Evolutionary conservation across 2,888 invertebrate genomes (phyloP).

Genomic region (Sussaba pulchella): DNA sequence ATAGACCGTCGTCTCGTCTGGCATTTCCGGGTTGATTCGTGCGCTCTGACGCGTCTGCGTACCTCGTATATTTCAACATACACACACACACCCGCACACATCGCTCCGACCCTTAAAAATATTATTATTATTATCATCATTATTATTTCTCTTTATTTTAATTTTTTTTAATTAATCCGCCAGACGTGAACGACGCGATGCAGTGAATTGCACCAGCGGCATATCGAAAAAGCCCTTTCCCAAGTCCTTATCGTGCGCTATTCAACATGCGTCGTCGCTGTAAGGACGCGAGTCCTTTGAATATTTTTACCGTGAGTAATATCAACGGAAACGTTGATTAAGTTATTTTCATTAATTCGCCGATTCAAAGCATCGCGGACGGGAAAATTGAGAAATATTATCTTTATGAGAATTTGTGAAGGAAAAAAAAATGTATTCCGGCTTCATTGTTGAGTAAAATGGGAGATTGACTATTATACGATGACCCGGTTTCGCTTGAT

Average conservation of each 20-base stretch:
- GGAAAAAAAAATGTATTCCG: background rate
- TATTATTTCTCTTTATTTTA: no score
- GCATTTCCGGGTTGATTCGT: slow-evolving; percentile 58
- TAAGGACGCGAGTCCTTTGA: slow-evolving; percentile 3
- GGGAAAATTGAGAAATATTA: background rate
- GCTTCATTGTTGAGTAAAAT: background rate
- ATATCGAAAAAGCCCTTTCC: no score
- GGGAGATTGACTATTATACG: background rate
- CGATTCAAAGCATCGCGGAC: no score
- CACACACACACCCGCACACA: no score
- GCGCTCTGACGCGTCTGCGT: slow-evolving; percentile 45
- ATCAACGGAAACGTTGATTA: background rate
- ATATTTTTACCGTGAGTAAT: background rate
- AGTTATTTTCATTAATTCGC: background rate
- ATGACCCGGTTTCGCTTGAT: background rate
- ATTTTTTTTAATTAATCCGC: slow-evolving; percentile 30
- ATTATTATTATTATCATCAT: no score
- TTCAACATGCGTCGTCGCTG: background rate
- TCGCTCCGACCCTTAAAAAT: slow-evolving; percentile 15
- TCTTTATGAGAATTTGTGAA: background rate
- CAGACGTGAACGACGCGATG: background rate
- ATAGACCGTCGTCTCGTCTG: slow-evolving; percentile 51
- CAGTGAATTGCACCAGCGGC: slow-evolving; percentile 29
- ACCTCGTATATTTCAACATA: slow-evolving; percentile 10
- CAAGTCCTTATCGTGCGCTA: background rate